These are phyloP conservation scores for Phaonia tiefii DNA, from an alignment of 2,888 invertebrate species.

Conservation along the genomic window DNA sequence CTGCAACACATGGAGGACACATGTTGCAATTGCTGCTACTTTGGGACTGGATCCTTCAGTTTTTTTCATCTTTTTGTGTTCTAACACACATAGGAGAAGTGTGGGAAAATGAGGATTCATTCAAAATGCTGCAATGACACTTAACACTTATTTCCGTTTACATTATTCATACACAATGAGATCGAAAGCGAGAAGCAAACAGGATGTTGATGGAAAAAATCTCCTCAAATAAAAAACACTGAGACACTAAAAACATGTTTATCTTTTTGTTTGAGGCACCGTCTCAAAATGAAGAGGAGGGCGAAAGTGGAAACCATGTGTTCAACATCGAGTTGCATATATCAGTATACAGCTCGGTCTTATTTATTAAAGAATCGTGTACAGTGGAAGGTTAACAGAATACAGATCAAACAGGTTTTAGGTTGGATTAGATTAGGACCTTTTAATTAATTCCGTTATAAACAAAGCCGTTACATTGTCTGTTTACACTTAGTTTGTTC, in stretches of 20 bases:
- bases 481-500: no score
- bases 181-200: slow-evolving; percentile 43
- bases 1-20: slow-evolving; percentile 56
- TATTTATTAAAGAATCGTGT: no score
- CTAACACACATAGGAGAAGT: slow-evolving; percentile 47
- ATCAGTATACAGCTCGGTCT: no score
- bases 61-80: background rate
- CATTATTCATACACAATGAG: no score
- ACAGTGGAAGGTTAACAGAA: no score
- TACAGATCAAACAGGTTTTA: no score
- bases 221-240: slow-evolving; percentile 26
- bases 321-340: slow-evolving; percentile 33
- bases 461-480: no score
- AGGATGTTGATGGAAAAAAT: slow-evolving; percentile 54
- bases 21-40: slow-evolving; percentile 59
- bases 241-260: slow-evolving; percentile 38
- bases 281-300: background rate
- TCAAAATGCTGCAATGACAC: slow-evolving; percentile 41
- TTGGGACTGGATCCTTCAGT: slow-evolving; percentile 15
- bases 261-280: slow-evolving; percentile 43
- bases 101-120: slow-evolving; percentile 58
- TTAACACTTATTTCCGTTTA: slow-evolving; percentile 65
- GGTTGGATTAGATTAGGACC: no score
- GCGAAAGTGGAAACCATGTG: slow-evolving; percentile 44
- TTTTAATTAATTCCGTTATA: no score